A percentile compares a stretch with the other conserved stretches of the same genome.
Evolutionary conservation across 2,888 invertebrate species (phyloP).

Genomic region (Mystacides longicornis): DNA sequence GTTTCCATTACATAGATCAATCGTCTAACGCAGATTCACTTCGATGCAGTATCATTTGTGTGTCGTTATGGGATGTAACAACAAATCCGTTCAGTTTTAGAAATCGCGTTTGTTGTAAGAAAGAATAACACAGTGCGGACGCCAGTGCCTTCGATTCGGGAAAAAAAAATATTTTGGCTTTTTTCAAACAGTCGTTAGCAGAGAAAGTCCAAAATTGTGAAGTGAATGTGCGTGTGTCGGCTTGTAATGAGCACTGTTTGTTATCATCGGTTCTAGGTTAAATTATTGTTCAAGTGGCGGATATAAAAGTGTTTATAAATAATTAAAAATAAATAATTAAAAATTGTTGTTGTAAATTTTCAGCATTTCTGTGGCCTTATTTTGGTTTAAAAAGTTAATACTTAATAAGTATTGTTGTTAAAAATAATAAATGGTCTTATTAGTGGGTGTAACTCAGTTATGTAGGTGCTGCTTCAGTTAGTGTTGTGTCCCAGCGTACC

Average conservation of each 20-base stretch:
- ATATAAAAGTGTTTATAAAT: too few relatives aligned
- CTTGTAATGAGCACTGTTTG: slow-evolving; percentile 3
- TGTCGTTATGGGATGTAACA: background rate
- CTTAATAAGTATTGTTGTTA: too few relatives aligned
- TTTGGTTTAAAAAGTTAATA: too few relatives aligned
- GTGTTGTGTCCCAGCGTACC: too few relatives aligned
- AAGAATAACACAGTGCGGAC: slow-evolving; percentile 10
- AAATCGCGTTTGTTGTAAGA: background rate
- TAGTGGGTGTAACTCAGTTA: too few relatives aligned
- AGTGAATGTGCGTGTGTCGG: slow-evolving; percentile 9
- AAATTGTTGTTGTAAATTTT: too few relatives aligned
- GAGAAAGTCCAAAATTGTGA: slow-evolving; percentile 3
- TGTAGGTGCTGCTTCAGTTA: too few relatives aligned
- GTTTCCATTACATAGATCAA: background rate
- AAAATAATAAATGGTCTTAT: too few relatives aligned
- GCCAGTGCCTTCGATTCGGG: slow-evolving; percentile 14
- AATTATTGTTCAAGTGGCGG: too few relatives aligned
- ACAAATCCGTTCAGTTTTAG: background rate
- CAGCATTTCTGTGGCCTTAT: too few relatives aligned
- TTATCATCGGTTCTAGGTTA: background rate
- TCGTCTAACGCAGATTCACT: background rate
- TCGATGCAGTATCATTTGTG: background rate
- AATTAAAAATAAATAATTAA: too few relatives aligned
- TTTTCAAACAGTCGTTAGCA: background rate
- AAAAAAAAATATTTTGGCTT: slow-evolving; percentile 1